Evolutionary conservation across 2,113 vertebrate species (phyloP).

Genomic region (Centrocercus urophasianus): DNA sequence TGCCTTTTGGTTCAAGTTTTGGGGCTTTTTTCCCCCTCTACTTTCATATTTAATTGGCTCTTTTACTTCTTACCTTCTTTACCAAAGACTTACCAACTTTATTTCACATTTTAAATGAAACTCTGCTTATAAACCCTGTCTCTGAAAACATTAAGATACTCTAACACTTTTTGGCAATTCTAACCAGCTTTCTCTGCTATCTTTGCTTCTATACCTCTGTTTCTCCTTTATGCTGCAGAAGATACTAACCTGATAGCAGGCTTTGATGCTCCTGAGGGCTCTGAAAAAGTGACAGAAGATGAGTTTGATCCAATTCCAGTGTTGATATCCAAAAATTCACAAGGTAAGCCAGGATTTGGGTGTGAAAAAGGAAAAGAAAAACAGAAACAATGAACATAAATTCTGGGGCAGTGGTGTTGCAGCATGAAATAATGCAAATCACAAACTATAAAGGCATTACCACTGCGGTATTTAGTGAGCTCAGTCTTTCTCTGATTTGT

Average conservation of each 20-base stretch:
- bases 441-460: not conserved
- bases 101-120: not conserved
- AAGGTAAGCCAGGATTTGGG: conserved; percentile 88
- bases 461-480: not conserved
- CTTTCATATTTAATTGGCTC: not conserved
- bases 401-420: not conserved
- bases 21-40: not conserved
- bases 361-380: conserved; percentile 1
- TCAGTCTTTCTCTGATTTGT: not conserved
- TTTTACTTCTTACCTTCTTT: not conserved
- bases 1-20: not conserved
- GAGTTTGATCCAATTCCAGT: conserved; percentile 99
- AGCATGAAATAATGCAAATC: not conserved
- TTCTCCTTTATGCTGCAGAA: conserved; percentile 86
- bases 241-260: conserved; percentile 95
- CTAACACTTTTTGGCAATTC: conserved; percentile 57
- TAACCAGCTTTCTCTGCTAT: conserved; percentile 78
- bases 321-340: conserved; percentile 96
- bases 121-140: not conserved
- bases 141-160: not conserved
- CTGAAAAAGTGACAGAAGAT: conserved; percentile 92
- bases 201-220: conserved; percentile 76
- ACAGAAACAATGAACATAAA: not conserved
- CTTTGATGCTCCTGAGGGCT: conserved; percentile 85
- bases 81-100: not conserved